A percentile compares a stretch with the other conserved stretches of the same genome.
Conservation (phyloP, 1,140 invertebrate genomes). For the Drosophila kikkawai region DNA sequence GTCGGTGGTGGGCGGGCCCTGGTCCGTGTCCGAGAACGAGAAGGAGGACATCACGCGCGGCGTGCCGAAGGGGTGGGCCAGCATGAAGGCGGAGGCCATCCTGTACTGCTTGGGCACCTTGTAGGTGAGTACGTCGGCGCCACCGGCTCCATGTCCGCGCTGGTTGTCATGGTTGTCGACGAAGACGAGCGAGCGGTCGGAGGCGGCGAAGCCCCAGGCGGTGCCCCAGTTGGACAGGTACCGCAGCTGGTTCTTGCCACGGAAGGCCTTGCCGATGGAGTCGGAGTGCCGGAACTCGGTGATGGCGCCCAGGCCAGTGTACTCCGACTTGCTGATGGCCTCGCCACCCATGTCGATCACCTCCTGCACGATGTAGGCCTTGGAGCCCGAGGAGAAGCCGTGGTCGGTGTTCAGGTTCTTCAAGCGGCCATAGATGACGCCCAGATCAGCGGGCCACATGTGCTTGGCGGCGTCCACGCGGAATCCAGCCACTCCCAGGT, state of each 20-base stretch:
- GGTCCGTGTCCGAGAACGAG: constrained; percentile 85
- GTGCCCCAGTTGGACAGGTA: constrained; percentile 87
- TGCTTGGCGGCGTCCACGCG: constrained; percentile 92
- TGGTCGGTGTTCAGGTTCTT: constrained; percentile 87
- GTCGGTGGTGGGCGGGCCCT: constrained; percentile 85
- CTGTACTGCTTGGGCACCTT: constrained; percentile 88
- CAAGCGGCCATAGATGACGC: constrained; percentile 85
- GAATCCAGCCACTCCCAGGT: constrained; percentile 84
- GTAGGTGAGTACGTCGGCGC: constrained; percentile 87
- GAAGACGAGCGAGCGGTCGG: constrained; percentile 86
- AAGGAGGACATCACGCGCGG: constrained; percentile 92
- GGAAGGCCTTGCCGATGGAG: constrained; percentile 87
- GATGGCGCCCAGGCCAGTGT: constrained; percentile 88
- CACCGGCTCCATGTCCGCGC: constrained; percentile 85
- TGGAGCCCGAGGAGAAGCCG: constrained; percentile 87
- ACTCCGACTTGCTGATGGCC: constrained; percentile 86
- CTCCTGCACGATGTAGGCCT: constrained; percentile 92
- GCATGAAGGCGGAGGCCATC: constrained; percentile 92
- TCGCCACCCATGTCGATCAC: constrained; percentile 90
- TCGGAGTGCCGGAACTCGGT: constrained; percentile 91
- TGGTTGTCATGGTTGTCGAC: constrained; percentile 90
- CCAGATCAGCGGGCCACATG: constrained; percentile 88
- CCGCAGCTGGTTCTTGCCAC: constrained; percentile 86
- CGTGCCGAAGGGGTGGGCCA: constrained; percentile 91
- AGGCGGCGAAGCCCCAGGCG: constrained; percentile 85